phyloP scores from a whole-genome alignment of 2,888 invertebrate species.

The Plutella xylostella region DNA sequence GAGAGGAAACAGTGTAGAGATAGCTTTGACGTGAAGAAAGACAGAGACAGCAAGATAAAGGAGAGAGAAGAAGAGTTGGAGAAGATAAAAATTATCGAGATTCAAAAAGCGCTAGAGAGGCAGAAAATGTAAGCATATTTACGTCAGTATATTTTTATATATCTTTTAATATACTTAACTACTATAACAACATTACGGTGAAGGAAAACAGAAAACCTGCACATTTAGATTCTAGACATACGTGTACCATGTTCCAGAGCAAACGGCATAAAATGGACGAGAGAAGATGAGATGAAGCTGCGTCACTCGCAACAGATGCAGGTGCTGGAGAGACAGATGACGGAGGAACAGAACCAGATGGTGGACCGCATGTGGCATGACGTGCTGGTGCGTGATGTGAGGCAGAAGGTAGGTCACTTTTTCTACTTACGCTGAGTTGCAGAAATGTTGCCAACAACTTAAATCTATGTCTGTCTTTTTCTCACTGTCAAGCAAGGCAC shows the following conservation, averaged over 20 bases:
- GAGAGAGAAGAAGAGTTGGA: constrained; percentile 40
- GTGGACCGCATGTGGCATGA: constrained; percentile 51
- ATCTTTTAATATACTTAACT: too few relatives aligned
- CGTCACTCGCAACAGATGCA: constrained; percentile 43
- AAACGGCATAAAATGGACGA: constrained; percentile 44
- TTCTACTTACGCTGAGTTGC: too few relatives aligned
- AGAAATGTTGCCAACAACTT: too few relatives aligned
- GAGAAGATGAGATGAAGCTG: constrained; percentile 36
- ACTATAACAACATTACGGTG: too few relatives aligned
- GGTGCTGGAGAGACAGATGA: constrained; percentile 39
- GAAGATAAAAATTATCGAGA: constrained; percentile 40
- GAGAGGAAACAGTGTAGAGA: constrained; percentile 33
- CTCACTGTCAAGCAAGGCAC: too few relatives aligned
- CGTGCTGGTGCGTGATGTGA: constrained; percentile 40
- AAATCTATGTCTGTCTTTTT: too few relatives aligned
- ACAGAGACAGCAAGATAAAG: constrained; percentile 31
- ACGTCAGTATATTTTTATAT: background rate
- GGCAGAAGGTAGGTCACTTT: constrained; percentile 38
- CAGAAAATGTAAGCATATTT: constrained; percentile 44
- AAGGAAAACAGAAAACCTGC: too few relatives aligned
- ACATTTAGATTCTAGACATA: too few relatives aligned
- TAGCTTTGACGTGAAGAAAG: constrained; percentile 27
- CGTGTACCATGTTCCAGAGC: constrained; percentile 34
- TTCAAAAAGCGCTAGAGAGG: constrained; percentile 49
- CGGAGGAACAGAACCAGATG: constrained; percentile 32